These are phyloP conservation scores for Procambarus virginalis DNA, from an alignment of 1,140 invertebrate species.

Conservation along the genomic window DNA sequence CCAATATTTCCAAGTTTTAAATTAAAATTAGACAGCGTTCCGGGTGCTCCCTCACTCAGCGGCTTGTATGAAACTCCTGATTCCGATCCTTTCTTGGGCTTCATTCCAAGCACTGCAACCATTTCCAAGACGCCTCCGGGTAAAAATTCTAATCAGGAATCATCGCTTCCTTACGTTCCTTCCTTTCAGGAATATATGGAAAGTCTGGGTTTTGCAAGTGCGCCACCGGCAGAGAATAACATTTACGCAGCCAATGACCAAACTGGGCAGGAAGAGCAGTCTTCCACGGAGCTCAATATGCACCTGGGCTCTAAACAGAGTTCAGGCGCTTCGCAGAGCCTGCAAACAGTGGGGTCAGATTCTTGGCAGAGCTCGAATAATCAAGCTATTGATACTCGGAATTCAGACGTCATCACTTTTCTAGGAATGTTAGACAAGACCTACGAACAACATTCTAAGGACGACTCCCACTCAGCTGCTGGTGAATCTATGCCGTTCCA, in stretches of 20 bases:
- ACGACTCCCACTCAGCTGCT: background rate
- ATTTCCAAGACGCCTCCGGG: background rate
- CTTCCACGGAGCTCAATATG: background rate
- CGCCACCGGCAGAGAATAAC: background rate
- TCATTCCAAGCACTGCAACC: background rate
- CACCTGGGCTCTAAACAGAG: background rate
- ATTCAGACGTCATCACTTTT: background rate
- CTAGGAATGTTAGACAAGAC: background rate
- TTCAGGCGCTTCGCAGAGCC: background rate
- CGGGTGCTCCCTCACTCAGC: background rate
- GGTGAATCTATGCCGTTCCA: background rate
- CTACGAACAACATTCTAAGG: background rate
- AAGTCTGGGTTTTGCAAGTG: background rate
- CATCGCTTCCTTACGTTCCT: background rate
- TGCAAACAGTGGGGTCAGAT: background rate
- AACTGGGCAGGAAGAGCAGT: background rate
- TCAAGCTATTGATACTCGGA: background rate
- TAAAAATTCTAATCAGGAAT: background rate
- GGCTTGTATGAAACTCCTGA: conserved; percentile 45
- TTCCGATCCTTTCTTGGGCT: conserved; percentile 20
- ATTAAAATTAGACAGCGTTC: background rate
- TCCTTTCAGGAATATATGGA: background rate
- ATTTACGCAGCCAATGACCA: background rate
- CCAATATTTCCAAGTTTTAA: background rate
- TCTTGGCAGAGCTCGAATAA: background rate